Evolutionary conservation across 2,888 invertebrate species (phyloP), one percentile per base, ranked within the genome.

Genomic region (Prosapia bicincta): DNA sequence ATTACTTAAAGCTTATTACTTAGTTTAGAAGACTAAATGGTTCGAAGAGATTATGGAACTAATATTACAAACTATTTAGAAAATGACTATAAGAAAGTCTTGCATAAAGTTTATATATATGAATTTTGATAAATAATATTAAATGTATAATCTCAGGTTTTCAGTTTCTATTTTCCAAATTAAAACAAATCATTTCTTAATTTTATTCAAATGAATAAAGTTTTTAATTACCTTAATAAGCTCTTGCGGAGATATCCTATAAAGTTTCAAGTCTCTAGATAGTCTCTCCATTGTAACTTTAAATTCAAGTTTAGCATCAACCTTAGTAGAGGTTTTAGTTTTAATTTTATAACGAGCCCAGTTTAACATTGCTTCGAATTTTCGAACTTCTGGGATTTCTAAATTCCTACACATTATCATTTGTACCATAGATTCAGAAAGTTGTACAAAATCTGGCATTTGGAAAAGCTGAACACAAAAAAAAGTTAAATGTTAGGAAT

Each of bases 221-320:
- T n/a, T n/a, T n/a, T 30, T 30, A 30, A 30, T 6, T 83, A 91
- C 95, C 87, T 95, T 95, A 79, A 97, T 94, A 81, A 97, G 89
- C 86, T 97, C 96, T 84, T 96, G 95, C 20, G 96, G 96, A 80
- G 96, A 93, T 84, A 97, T 97, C 84, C 95, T 91, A 83, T 96
- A 93, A 78, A 97, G 87, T 85, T 96, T 96, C 78, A 97, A 88
- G 84, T 97, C 97, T 82, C 94, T 89, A 72, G 95, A 93, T 82
- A 97, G 87, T 82, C 97, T 88, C 84, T 96, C 96, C 97, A 97
- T 97, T 81, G 93, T 95, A 85, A 94, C 94, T 85, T 94, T 93
- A 86, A 95, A 96, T 86, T 96, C 96, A 83, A 93, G 89, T 86
- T 93, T 94, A 79, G 93, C 93, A 85, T 95, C 95, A 84, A 92